Base-by-base conservation (phyloP, 2,797 vertebrate genomes). In the Coregonus ussuriensis region DNA sequence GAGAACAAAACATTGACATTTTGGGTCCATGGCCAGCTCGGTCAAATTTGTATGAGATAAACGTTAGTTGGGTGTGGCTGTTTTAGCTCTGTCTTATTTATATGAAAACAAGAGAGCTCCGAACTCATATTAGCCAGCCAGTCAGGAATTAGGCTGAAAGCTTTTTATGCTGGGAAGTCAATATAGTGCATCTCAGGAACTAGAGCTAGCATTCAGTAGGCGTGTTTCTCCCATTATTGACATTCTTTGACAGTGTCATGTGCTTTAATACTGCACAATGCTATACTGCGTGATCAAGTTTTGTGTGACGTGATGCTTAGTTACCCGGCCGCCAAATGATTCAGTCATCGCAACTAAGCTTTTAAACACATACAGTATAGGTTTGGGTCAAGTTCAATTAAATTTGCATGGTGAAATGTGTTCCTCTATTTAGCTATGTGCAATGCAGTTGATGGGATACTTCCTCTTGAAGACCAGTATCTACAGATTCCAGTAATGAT, bases 131-230 rank as follows among this genome's bases (percentile, higher is more conserved):
- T 4, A 35, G 35, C 0, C 16, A 76, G 5, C 65, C 52, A 68
- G 47, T 25, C 14, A 68, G 72, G 52, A 79, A 77, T 74, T 53
- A 56, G 79, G 72, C 7, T 79, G 81, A 77, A 75, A 56, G 37
- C 72, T 77, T 59, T n/a, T 86, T 80, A 85, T 86, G 81, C 74
- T 74, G 77, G 71, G 77, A 84, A 83, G 78, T 71, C 21, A 35
- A 33, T 21, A 59, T 47, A 47, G 41, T 47, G 41, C 21, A 18
- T 59, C 5, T 59, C 56, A 59, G 56, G 18, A n/a, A 59, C 16
- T 59, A 13, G 41, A 47, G 21, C 21, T 59, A 59, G 16, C 56
- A 59, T 4, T 59, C 41, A 47, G 41, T 47, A 3, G 41, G 56
- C 6, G 18, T 59, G n/a, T 18, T 21, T 59, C 16, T 3, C n/a